Base-by-base conservation (phyloP, 2,797 vertebrate genomes). In the Rhinophrynus dorsalis region DNA sequence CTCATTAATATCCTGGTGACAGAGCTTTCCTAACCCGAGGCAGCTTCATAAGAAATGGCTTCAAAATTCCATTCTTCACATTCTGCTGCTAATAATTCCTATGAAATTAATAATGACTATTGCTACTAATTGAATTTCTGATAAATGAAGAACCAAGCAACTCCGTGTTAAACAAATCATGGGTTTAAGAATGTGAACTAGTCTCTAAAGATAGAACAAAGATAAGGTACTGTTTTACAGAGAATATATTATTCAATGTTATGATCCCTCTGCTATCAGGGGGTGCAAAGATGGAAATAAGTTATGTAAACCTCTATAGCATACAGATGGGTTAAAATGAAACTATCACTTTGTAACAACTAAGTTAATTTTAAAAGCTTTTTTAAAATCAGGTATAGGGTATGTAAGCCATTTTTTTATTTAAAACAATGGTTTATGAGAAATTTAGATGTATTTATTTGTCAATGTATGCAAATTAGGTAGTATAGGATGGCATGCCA, bases 1-100 rank as follows among this genome's bases (percentile, higher is more conserved):
- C 96, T 97, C 95, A 96, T 98, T 98, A 98, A 93, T 94, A 92
- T 92, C 92, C 89, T 83, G 82, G 94, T 93, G 87, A 67, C 70
- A 60, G 56, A 82, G 82, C 80, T 86, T 78, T 84, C 83, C 88
- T 92, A 93, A 95, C 95, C 86, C 0, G 73, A 85, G 92, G 92
- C 92, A 79, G 81, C 75, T 81, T 87, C 89, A 84, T 79, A 82
- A 87, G 81, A 79, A 81, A 83, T 61, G 74, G 81, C 82, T 91
- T 90, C 88, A 62, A 84, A 87, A 92, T 86, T 84, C 81, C 81
- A 82, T 88, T 88, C 81, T 73, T 50, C 60, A 77, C 83, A 72
- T 79, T 83, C 74, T 74, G 74, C 79, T 83, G 85, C 83, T 86
- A 81, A 85, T 90, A 84, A 89, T 90, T 91, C 90, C 89, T 83